Evolutionary conservation across 2,888 invertebrate genomes (phyloP), one percentile per base, ranked within the genome.

Genomic region (Cryptophagus acutangulus): DNA sequence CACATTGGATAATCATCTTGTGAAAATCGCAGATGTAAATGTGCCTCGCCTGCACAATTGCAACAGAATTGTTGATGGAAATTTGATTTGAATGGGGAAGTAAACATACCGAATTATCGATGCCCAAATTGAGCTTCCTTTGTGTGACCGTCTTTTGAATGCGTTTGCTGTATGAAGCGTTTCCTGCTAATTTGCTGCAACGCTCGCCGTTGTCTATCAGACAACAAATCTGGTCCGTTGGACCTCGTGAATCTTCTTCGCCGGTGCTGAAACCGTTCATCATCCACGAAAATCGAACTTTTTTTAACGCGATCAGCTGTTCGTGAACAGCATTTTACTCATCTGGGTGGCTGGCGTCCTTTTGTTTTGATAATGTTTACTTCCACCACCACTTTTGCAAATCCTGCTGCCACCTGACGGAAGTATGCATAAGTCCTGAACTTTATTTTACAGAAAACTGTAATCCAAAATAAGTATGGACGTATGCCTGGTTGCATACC

Each of bases 21-120:
- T 96, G 96, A 63, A 85, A 84, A 66, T 96, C 96, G 72, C 96
- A 96, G 60, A 96, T 96, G 67, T 96, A 95, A 57, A 88, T 91
- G 66, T 96, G 95, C 57, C 87, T 81, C 25, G 90, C 92, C 92
- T 92, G n/a, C n/a, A 70, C 33, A 66, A 54, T 29, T 4, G 25
- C 49, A 33, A 26, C n/a, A n/a, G n/a, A n/a, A n/a, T n/a, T n/a
- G n/a, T n/a, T n/a, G n/a, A n/a, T n/a, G n/a, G n/a, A n/a, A n/a
- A n/a, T n/a, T n/a, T n/a, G n/a, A n/a, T n/a, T n/a, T 35, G 1
- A 9, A n/a, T 12, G 6, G 6, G 26, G n/a, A n/a, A n/a, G n/a
- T n/a, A n/a, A 42, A 70, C 76, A 71, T 70, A 86, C 87, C 63
- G 77, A 76, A 53, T 76, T 81, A 72, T 95, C 94, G 56, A 89